phyloP scores from a whole-genome alignment of 2,888 invertebrate genomes.

The Catocala sponsa region DNA sequence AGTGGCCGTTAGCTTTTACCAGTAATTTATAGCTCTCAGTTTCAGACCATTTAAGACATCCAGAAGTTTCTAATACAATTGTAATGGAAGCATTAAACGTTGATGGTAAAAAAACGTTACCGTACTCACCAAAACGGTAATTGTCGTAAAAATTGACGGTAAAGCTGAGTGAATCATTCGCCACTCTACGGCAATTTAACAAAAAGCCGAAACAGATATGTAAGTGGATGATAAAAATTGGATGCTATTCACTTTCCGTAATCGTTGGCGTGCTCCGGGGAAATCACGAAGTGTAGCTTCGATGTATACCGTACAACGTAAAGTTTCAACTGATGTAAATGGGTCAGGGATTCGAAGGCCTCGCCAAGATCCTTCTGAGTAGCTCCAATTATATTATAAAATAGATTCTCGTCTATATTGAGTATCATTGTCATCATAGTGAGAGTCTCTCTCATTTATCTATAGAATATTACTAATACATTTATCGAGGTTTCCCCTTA shows the following conservation, averaged over 20 bases:
- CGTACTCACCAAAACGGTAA: slow-evolving; percentile 28
- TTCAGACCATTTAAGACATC: slow-evolving; percentile 28
- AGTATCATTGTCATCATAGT: slow-evolving; percentile 28
- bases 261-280: slow-evolving; percentile 72
- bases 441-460: slow-evolving; percentile 29
- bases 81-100: slow-evolving; percentile 27
- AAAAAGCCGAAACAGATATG: slow-evolving; percentile 67
- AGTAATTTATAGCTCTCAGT: slow-evolving; percentile 31
- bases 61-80: slow-evolving; percentile 32
- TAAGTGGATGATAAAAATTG: slow-evolving; percentile 81
- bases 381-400: slow-evolving; percentile 36
- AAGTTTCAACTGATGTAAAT: slow-evolving; percentile 50
- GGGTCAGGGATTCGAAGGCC: slow-evolving; percentile 34
- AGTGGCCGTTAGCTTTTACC: slow-evolving; percentile 17
- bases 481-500: slow-evolving; percentile 34
- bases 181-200: slow-evolving; percentile 61
- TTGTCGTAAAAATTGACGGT: slow-evolving; percentile 47
- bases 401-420: slow-evolving; percentile 24
- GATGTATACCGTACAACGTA: slow-evolving; percentile 51
- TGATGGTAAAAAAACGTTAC: slow-evolving; percentile 23
- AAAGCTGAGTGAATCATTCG: slow-evolving; percentile 52
- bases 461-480: slow-evolving; percentile 28
- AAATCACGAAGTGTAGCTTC: slow-evolving; percentile 72
- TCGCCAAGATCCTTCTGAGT: slow-evolving; percentile 25
- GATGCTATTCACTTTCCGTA: slow-evolving; percentile 72